Percentiles rank a stretch among this genome's conserved stretches.
These are phyloP conservation scores for Apeira syringaria DNA, from an alignment of 2,888 invertebrate genomes.

Conservation along the genomic window DNA sequence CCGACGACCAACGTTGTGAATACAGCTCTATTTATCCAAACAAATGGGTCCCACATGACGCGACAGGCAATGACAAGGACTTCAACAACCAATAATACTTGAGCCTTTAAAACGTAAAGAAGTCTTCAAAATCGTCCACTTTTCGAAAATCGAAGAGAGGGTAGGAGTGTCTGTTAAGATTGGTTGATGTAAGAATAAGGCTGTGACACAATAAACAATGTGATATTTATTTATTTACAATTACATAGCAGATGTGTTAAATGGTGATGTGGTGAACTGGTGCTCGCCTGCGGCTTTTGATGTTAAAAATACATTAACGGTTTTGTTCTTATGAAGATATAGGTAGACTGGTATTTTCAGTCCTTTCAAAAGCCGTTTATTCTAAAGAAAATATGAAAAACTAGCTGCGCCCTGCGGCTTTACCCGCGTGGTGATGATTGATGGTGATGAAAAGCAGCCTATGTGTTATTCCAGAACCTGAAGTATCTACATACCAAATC, in stretches of 20 bases:
- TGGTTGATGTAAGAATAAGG: constrained; percentile 48
- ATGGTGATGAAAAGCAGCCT: no score
- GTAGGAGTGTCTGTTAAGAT: constrained; percentile 31
- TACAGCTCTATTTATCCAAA: constrained; percentile 72
- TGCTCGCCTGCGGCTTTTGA: constrained; percentile 16
- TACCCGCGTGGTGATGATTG: no score
- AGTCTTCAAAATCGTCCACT: neutral
- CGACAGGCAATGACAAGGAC: constrained; percentile 74
- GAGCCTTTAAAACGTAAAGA: constrained; percentile 27
- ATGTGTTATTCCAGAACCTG: no score
- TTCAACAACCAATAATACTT: constrained; percentile 38
- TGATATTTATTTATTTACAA: constrained; percentile 70
- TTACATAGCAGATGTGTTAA: constrained; percentile 71
- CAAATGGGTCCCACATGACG: constrained; percentile 77
- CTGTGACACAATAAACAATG: constrained; percentile 75
- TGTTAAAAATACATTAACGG: constrained; percentile 14
- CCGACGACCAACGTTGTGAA: constrained; percentile 45
- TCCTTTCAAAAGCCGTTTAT: no score
- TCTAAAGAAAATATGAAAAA: no score
- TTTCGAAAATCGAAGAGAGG: constrained; percentile 11
- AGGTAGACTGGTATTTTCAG: no score
- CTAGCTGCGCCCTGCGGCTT: no score
- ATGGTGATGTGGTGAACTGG: constrained; percentile 20
- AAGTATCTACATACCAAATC: no score
- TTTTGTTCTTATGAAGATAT: no score